Conservation (phyloP, 1,140 invertebrate genomes). For the Drosophila paulistorum region DNA sequence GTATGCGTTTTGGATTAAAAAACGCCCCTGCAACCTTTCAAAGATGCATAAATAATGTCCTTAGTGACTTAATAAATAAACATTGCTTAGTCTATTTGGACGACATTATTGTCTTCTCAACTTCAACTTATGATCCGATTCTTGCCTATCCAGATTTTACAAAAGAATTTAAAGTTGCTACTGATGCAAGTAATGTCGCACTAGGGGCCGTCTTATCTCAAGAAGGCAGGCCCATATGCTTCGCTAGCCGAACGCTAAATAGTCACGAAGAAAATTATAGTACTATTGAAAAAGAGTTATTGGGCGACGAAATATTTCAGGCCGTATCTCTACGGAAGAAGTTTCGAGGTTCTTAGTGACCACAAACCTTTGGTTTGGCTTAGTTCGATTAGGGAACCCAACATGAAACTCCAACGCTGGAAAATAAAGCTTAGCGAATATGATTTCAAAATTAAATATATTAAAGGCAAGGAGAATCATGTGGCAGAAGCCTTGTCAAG, state of each 20-base stretch:
- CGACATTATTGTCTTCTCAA: too few species aligned
- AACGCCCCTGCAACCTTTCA: too few species aligned
- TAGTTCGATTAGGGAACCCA: neutral
- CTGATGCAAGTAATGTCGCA: too few species aligned
- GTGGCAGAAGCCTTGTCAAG: neutral
- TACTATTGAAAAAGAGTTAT: conserved; percentile 1
- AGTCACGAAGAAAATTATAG: neutral
- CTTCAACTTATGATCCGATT: too few species aligned
- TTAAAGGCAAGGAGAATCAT: conserved; percentile 7
- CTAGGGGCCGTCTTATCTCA: too few species aligned
- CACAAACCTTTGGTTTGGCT: conserved; percentile 6
- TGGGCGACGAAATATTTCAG: neutral
- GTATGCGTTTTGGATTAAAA: too few species aligned
- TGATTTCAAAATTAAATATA: conserved; percentile 13
- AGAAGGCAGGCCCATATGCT: too few species aligned
- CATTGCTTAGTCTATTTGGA: too few species aligned
- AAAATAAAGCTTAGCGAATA: conserved; percentile 3
- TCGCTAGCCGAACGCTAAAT: neutral
- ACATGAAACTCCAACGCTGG: conserved; percentile 1
- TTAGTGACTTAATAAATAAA: too few species aligned
- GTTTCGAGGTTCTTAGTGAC: neutral
- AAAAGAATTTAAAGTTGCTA: too few species aligned
- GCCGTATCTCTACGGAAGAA: conserved; percentile 2
- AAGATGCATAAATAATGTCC: too few species aligned
- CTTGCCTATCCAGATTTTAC: too few species aligned